Evolutionary conservation across 2,888 invertebrate genomes (phyloP), one percentile per base, ranked within the genome.

Genomic region (Eugnorisma glareosa): DNA sequence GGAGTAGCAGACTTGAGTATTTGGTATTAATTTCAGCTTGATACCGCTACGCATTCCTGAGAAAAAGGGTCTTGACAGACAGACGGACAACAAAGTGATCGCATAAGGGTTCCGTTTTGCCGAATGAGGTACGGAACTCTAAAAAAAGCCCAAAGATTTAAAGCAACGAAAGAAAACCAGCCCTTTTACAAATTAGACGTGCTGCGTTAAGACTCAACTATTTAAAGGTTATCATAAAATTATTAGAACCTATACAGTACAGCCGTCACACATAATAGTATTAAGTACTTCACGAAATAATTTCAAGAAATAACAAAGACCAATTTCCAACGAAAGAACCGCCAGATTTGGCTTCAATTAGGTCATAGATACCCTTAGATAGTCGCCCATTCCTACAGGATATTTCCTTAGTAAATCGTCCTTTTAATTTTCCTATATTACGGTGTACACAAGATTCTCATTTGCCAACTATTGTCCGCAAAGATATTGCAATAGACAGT

Each of bases 401-500:
- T 43, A 43, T 35, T 8, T 13, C 18, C 15, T 7, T 24, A 28
- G 28, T 31, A 67, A 24, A 28, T 18, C 11, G 10, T 28, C 2
- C 10, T 75, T 63, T 63, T 37, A 45, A 57, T 45, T 66, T 45
- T 10, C 7, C 13, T 54, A 5, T 13, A 43, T 28, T 54, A 8
- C 10, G 40, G 18, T 59, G 10, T 77, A 79, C 31, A 79, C 51
- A 31, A 51, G 51, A 51, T 59, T 68, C 81, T 59, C 54, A 70
- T 76, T 80, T 57, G 64, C 63, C 48, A 66, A 57, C 54, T 76
- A 82, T 68, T 71, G 45, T 77, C 43, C 59, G 10, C 75, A n/a
- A 59, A 67, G 28, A 64, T 74, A 66, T 69, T 64, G 68, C 80
- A 37, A 63, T 45, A 71, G 59, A 77, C 79, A 79, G 79, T 61